Base-by-base conservation (phyloP, 2,797 vertebrate species). In the Triplophysa yarkandensis region DNA sequence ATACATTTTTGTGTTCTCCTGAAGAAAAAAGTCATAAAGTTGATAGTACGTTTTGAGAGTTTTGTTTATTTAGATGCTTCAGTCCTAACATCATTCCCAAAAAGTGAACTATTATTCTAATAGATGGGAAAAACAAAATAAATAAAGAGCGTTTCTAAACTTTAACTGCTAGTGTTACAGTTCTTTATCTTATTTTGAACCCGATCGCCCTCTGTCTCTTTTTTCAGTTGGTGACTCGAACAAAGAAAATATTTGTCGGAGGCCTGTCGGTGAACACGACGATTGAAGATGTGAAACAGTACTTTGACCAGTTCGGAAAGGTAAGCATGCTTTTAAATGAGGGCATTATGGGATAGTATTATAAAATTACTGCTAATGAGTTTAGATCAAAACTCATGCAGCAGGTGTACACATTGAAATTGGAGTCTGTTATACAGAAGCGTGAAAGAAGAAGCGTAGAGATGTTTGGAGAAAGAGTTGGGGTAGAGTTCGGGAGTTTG, bases 191-290 rank as follows among this genome's bases (percentile, higher is more conserved):
- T 57, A 77, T 0, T 72, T 77, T 80, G 78, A 23, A 48, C 36
- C 44, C 43, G 48, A 50, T 55, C 39, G 9, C 17, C 60, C 78
- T 85, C 78, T 85, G 80, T 82, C 88, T 87, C 80, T 83, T 64
- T 85, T 88, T 88, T 84, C 91, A 99, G 97, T 92, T 98, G 89
- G 97, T 99, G 92, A 99, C 97, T 84, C 94, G 96, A 87, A 98
- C 96, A 80, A 99, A 99, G 95, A 99, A 98, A 93, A 98, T 98
- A 91, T 99, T 99, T 89, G 96, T 99, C 50, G 97, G 97, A 78
- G 97, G 97, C 76, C 90, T 99, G 81, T 99, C 97, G 0, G 97
- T 99, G 87, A 99, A 96, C 91, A 99, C 97, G 71, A 98, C 96
- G 3, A 96, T 98, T 84, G 97, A 99, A 80, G 97, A 99, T 36